Percentiles rank a stretch among this genome's conserved stretches.
Conservation (phyloP, 2,113 vertebrate species). For the Caloenas nicobarica region DNA sequence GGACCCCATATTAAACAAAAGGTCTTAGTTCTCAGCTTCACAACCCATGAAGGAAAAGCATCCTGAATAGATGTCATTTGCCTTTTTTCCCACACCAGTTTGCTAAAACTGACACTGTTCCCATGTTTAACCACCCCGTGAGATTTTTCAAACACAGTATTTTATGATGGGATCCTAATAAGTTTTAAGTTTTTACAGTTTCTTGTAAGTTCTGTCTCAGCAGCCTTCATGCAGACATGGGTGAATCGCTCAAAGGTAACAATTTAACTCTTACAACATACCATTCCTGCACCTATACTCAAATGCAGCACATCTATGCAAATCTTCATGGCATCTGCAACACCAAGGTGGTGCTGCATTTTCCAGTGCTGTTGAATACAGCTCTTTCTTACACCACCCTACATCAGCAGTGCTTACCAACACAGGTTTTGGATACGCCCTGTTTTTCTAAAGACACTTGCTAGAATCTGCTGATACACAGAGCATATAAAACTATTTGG, state of each 20-base stretch:
- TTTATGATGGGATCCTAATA: background rate
- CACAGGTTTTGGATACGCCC: background rate
- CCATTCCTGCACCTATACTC: background rate
- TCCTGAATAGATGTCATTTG: background rate
- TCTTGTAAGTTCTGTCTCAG: background rate
- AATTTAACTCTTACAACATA: background rate
- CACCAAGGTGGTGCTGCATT: background rate
- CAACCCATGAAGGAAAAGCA: background rate
- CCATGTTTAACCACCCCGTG: background rate
- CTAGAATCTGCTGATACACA: background rate
- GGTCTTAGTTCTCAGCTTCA: background rate
- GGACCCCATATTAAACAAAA: background rate
- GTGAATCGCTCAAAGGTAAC: background rate
- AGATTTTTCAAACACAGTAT: background rate
- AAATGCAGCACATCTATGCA: background rate
- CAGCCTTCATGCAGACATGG: background rate
- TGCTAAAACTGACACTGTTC: background rate
- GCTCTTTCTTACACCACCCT: background rate
- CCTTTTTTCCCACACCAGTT: background rate
- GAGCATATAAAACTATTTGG: background rate
- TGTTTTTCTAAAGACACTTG: background rate
- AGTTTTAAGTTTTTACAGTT: background rate
- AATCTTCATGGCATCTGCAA: background rate
- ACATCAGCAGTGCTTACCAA: background rate
- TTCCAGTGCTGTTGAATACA: background rate